Conservation (phyloP, 2,113 vertebrate genomes). For the Dicerorhinus sumatrensis region DNA sequence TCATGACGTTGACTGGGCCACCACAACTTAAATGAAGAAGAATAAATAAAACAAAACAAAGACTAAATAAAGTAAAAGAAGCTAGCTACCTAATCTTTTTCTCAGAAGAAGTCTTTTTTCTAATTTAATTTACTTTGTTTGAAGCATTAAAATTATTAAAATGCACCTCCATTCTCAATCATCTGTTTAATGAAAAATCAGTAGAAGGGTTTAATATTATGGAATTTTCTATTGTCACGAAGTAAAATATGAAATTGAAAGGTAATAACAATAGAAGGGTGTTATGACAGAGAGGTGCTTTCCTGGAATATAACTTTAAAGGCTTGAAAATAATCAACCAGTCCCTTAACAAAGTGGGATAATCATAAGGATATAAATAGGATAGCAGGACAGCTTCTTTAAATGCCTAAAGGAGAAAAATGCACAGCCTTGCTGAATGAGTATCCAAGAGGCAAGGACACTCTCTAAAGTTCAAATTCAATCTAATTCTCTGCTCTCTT, state of each 20-base stretch:
- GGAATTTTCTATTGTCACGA: slow-evolving; percentile 47
- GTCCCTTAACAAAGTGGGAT: slow-evolving; percentile 76
- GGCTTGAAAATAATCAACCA: slow-evolving; percentile 73
- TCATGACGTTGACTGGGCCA: neutral
- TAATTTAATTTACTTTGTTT: neutral
- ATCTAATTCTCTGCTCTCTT: slow-evolving; percentile 55
- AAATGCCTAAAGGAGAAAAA: slow-evolving; percentile 53
- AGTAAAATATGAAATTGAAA: slow-evolving; percentile 69
- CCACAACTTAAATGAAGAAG: neutral
- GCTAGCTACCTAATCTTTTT: slow-evolving; percentile 7
- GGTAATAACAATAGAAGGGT: slow-evolving; percentile 25
- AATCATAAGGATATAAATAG: slow-evolving; percentile 72
- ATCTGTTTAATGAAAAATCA: slow-evolving; percentile 41
- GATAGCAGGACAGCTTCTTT: slow-evolving; percentile 50
- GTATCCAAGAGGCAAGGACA: slow-evolving; percentile 65
- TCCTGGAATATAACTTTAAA: slow-evolving; percentile 78
- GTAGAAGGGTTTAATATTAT: slow-evolving; percentile 11
- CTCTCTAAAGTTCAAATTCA: slow-evolving; percentile 76
- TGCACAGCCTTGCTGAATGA: slow-evolving; percentile 66
- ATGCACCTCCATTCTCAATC: slow-evolving; percentile 31
- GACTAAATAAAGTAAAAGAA: neutral
- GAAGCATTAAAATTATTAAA: slow-evolving; percentile 30
- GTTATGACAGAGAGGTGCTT: slow-evolving; percentile 58
- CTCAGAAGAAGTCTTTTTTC: slow-evolving; percentile 65
- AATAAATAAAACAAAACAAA: neutral